Evolutionary conservation across 2,113 vertebrate species (phyloP).

Genomic region (Mustelus asterias): DNA sequence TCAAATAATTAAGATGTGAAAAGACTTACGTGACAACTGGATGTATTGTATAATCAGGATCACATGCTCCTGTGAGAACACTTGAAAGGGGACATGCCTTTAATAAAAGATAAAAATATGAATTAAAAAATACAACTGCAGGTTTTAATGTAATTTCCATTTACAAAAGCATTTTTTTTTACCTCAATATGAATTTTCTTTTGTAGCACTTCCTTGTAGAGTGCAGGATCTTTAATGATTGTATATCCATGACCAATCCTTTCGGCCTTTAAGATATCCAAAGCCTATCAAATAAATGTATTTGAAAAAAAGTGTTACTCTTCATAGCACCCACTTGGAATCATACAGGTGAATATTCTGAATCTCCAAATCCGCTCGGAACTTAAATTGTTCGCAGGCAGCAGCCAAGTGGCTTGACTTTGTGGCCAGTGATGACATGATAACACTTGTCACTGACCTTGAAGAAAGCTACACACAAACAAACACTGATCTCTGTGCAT

Average conservation of each 20-base stretch:
- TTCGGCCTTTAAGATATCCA: conserved; percentile 30
- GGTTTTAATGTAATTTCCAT: not conserved
- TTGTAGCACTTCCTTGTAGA: conserved; percentile 15
- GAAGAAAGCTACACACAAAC: no score
- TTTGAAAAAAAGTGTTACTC: not conserved
- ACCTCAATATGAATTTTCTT: conserved; percentile 38
- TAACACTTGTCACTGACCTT: no score
- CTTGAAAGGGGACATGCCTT: conserved; percentile 33
- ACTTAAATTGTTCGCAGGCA: not conserved
- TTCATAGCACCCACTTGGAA: not conserved
- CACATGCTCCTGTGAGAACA: conserved; percentile 36
- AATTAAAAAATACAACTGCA: not conserved
- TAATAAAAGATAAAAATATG: not conserved
- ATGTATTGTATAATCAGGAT: conserved; percentile 32
- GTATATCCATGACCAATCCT: conserved; percentile 37
- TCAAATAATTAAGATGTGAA: not conserved
- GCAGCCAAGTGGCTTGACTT: not conserved
- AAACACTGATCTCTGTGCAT: no score
- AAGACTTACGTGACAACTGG: conserved; percentile 38
- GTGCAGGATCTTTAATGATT: not conserved
- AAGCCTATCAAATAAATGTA: conserved; percentile 24
- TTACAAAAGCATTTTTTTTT: not conserved
- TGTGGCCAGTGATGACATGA: no score
- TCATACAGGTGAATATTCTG: not conserved
- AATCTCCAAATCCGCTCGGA: not conserved